Evolutionary conservation across 2,888 invertebrate species (phyloP).

Genomic region (Agelastica alni): DNA sequence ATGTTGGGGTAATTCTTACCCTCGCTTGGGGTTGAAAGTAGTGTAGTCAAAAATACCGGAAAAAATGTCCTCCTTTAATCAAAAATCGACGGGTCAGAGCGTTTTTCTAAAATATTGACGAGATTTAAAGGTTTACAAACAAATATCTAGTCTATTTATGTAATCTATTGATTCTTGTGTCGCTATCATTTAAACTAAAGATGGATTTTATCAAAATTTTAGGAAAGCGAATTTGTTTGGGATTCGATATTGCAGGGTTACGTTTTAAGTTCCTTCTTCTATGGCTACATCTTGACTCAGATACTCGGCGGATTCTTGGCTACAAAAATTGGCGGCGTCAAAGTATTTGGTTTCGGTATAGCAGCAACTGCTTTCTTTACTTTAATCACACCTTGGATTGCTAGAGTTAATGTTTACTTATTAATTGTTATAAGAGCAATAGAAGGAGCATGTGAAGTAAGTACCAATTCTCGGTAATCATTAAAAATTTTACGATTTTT

Average conservation of each 20-base stretch:
- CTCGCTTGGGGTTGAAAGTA: too few relatives aligned
- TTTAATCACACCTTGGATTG: constrained; percentile 15
- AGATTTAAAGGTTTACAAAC: too few relatives aligned
- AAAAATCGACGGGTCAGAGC: too few relatives aligned
- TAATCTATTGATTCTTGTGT: too few relatives aligned
- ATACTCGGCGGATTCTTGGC: constrained; percentile 83
- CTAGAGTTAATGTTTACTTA: constrained; percentile 65
- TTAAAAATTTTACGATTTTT: neutral
- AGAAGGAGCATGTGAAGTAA: constrained; percentile 49
- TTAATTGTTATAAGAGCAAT: constrained; percentile 69
- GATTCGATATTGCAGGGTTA: constrained; percentile 75
- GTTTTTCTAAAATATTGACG: too few relatives aligned
- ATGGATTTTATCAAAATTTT: constrained; percentile 1
- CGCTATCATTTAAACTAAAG: too few relatives aligned
- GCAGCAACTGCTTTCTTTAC: constrained; percentile 16
- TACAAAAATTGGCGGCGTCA: constrained; percentile 67
- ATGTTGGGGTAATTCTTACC: too few relatives aligned
- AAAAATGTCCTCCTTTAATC: too few relatives aligned
- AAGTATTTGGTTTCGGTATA: constrained; percentile 8
- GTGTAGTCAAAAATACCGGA: too few relatives aligned
- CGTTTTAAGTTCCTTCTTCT: constrained; percentile 85
- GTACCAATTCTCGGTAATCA: too few relatives aligned
- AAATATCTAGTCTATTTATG: too few relatives aligned
- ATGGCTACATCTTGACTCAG: constrained; percentile 85
- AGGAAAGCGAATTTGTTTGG: constrained; percentile 71